Conservation (phyloP, 1,140 invertebrate genomes). For the Daktulosphaira vitifoliae region DNA sequence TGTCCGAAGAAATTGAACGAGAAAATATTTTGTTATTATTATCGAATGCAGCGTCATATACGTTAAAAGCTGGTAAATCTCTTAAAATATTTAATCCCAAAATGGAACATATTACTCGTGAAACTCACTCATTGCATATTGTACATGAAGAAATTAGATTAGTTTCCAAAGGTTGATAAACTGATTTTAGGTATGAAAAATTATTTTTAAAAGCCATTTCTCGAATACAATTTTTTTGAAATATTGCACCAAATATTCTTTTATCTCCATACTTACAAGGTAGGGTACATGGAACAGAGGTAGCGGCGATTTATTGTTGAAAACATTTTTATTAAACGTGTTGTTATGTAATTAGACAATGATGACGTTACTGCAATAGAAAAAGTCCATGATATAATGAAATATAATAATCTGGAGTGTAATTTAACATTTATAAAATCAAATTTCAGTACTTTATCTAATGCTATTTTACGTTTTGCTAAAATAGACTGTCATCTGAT, state of each 20-base stretch:
- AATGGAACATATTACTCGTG: slow-evolving; percentile 21
- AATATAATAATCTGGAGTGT: no score
- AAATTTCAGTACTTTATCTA: no score
- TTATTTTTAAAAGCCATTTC: slow-evolving; percentile 2
- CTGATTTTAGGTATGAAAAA: slow-evolving; percentile 3
- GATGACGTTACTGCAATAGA: no score
- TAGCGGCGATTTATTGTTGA: no score
- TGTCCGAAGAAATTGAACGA: neutral
- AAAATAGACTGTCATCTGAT: no score
- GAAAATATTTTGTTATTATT: slow-evolving; percentile 17
- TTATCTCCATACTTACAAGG: slow-evolving; percentile 1
- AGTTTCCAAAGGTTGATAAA: neutral
- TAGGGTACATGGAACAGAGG: neutral
- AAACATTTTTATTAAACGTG: no score
- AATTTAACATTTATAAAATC: no score
- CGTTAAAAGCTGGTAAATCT: neutral
- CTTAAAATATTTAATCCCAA: neutral
- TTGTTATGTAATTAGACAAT: no score
- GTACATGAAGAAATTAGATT: neutral
- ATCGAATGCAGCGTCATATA: neutral
- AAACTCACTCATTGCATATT: neutral
- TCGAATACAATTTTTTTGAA: slow-evolving; percentile 4
- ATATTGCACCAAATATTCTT: neutral
- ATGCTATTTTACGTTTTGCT: no score
- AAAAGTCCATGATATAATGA: no score